Evolutionary conservation across 2,888 invertebrate genomes (phyloP), one percentile per base, ranked within the genome.

Genomic region (Parasteatoda lunata): DNA sequence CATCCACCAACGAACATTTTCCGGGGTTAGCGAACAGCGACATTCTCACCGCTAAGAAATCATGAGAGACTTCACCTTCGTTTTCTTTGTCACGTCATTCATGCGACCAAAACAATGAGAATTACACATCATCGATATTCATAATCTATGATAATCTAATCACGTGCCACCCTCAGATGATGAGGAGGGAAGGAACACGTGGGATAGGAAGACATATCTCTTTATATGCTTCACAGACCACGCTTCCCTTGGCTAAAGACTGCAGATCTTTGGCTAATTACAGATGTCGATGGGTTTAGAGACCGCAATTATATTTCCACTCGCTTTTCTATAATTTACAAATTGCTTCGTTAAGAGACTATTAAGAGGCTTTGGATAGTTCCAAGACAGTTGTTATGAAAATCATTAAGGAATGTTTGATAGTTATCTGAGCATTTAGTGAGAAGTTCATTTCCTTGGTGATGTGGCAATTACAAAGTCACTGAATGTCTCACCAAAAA

Each of bases 61-160:
- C 4, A 59, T n/a, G 9, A 59, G 9, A 59, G 59, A 13, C 59
- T 59, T 59, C 59, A 4, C 9, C 11, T 59, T 59, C 59, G 59
- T 59, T 59, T 59, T 59, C 59, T 59, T 59, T n/a, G 59, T 59
- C 59, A 59, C 59, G 59, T n/a, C 59, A 59, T 59, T 59, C 59
- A 59, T 59, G 59, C 59, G 30, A 59, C 59, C 9, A 7, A 59
- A 59, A 59, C 59, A 59, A 59, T 59, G 59, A 59, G 59, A 59
- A 59, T 13, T 13, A n/a, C 9, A 9, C 9, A 13, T n/a, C 5
- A 13, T 59, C 59, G 59, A 59, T 59, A 59, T 59, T 59, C 59
- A 59, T 59, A 59, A 59, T 59, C 59, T 59, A 7, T 59, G 9
- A 9, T 59, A 59, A 59, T 59, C 59, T 59, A 59, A 59, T 59